Conservation (phyloP, 2,888 invertebrate species). For the Microctonus brassicae region DNA sequence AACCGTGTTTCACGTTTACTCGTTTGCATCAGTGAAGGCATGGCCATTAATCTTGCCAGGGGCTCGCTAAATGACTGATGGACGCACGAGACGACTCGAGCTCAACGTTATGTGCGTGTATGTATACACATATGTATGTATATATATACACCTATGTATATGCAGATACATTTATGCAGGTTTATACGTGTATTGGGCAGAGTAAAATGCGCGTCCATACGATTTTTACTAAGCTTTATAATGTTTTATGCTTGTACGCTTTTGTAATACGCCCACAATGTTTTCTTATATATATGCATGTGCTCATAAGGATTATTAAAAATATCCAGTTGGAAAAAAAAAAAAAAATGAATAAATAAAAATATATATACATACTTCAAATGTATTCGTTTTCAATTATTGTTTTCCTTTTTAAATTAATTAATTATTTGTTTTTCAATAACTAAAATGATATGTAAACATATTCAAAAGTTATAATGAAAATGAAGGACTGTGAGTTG, state of each 20-base stretch:
- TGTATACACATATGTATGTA: constrained; percentile 9
- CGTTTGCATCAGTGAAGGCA: constrained; percentile 50
- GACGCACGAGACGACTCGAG: constrained; percentile 40
- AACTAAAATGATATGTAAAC: no score
- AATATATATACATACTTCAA: no score
- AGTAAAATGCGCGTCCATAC: neutral
- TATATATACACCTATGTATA: neutral
- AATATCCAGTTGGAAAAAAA: no score
- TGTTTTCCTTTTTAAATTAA: no score
- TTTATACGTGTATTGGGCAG: neutral
- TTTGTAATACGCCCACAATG: neutral
- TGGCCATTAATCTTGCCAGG: constrained; percentile 55
- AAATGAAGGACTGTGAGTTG: no score
- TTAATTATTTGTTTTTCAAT: no score
- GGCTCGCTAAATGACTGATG: constrained; percentile 55
- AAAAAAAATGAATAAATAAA: no score
- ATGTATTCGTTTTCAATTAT: no score
- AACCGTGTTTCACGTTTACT: constrained; percentile 40
- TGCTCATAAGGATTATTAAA: no score
- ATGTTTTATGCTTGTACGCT: neutral
- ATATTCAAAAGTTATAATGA: no score
- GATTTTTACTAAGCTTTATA: neutral
- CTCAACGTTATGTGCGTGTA: constrained; percentile 32
- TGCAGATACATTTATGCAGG: constrained; percentile 9
- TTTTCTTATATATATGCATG: no score